Evolutionary conservation across 2,797 vertebrate genomes (phyloP).

Genomic region (Acanthurus tractus): DNA sequence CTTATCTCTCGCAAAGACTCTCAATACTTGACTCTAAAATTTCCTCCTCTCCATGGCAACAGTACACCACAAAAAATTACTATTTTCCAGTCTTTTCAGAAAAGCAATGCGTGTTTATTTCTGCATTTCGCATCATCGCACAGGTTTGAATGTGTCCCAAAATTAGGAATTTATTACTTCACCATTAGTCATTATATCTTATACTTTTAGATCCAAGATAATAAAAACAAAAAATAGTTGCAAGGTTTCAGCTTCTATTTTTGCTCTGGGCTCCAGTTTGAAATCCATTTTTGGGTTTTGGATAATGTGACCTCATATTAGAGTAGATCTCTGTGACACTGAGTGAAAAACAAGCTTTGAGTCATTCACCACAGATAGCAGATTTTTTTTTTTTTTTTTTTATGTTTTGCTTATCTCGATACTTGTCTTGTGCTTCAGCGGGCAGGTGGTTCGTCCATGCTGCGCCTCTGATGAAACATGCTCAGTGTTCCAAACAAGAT

Average conservation of each 20-base stretch:
- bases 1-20: slow-evolving; percentile 18
- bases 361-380: not conserved
- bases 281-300: not conserved
- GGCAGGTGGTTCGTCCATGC: not conserved
- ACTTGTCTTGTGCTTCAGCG: not conserved
- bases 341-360: slow-evolving; percentile 1
- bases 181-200: too few relatives aligned
- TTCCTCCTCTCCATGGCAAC: slow-evolving; percentile 48
- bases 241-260: not conserved
- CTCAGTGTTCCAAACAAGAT: not conserved
- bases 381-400: not conserved
- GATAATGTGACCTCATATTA: not conserved
- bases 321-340: not conserved
- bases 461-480: not conserved
- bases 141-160: not conserved
- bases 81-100: not conserved
- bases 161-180: not conserved
- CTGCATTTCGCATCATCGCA: not conserved
- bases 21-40: not conserved
- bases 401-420: not conserved
- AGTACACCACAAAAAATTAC: not conserved
- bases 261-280: not conserved
- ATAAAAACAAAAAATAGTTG: too few relatives aligned
- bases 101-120: not conserved
- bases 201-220: too few relatives aligned